These are phyloP conservation scores for Hyposmocoma kahamanoa DNA, from an alignment of 1,140 invertebrate genomes.

Conservation along the genomic window DNA sequence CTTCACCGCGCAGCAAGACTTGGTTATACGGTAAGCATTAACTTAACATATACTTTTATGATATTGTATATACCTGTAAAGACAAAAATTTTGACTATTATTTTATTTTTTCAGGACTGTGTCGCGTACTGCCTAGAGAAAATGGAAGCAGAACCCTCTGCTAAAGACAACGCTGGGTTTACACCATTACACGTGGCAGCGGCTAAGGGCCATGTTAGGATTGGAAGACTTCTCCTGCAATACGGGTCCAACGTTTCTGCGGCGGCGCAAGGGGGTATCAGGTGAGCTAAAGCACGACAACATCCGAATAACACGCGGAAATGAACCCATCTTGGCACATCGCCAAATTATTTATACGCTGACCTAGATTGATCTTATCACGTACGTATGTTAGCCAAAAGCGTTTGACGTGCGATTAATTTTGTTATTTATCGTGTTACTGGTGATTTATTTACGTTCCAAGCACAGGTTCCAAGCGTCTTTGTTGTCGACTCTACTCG, in stretches of 20 bases:
- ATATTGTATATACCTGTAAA: not conserved
- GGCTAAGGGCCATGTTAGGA: constrained; percentile 88
- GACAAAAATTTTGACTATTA: not conserved
- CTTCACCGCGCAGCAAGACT: constrained; percentile 91
- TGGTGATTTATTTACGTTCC: too few species aligned
- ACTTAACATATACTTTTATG: not conserved
- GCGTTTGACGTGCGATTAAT: too few species aligned
- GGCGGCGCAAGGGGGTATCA: constrained; percentile 91
- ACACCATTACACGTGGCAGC: constrained; percentile 95
- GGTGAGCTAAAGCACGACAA: constrained; percentile 71
- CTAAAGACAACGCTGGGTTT: constrained; percentile 95
- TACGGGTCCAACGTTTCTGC: constrained; percentile 93
- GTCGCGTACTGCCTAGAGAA: constrained; percentile 92
- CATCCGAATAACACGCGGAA: not conserved
- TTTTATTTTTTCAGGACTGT: constrained; percentile 80
- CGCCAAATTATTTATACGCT: not conserved
- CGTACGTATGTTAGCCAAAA: too few species aligned
- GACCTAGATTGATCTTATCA: not conserved
- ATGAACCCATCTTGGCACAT: not conserved
- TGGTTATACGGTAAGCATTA: constrained; percentile 84
- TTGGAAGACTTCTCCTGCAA: constrained; percentile 87
- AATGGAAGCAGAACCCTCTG: constrained; percentile 85
- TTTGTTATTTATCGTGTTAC: too few species aligned
- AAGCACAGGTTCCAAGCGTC: too few species aligned
- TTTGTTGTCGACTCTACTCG: too few species aligned